Evolutionary conservation across 1,140 invertebrate genomes (phyloP).

Genomic region (Bombus balteatus): DNA sequence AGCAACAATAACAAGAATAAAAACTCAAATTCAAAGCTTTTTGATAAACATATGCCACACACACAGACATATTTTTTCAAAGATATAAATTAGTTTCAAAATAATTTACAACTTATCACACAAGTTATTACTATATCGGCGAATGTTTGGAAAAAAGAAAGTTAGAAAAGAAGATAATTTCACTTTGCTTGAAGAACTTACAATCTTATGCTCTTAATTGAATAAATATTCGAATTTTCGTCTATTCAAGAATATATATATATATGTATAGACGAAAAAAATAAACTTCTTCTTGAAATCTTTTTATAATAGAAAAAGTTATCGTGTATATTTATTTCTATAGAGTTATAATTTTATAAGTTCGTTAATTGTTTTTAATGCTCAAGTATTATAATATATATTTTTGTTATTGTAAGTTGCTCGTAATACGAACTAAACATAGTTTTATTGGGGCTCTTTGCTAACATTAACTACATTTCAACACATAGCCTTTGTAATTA

Average conservation of each 20-base stretch:
- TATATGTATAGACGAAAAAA: not conserved
- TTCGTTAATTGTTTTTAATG: conserved; percentile 16
- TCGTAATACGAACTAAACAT: conserved; percentile 9
- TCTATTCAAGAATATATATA: not conserved
- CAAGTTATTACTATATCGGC: not conserved
- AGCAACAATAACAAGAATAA: not conserved
- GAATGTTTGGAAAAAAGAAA: not conserved
- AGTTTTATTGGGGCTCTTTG: conserved; percentile 24
- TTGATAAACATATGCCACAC: not conserved
- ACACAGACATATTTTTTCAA: not conserved
- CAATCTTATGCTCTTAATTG: not conserved
- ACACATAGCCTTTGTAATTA: not conserved
- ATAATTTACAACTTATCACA: not conserved
- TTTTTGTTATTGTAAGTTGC: not conserved
- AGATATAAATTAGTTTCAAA: not conserved
- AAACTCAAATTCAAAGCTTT: not conserved
- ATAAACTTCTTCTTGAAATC: not conserved
- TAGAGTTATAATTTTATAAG: conserved; percentile 29
- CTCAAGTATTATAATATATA: conserved; percentile 33
- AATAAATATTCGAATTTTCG: not conserved
- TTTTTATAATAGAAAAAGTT: not conserved
- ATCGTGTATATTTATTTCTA: not conserved
- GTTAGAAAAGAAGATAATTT: not conserved
- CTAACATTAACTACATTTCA: conserved; percentile 29
- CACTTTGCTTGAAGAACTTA: not conserved